These are phyloP conservation scores for Uropetala carovei DNA, from an alignment of 2,888 invertebrate species.

Conservation along the genomic window DNA sequence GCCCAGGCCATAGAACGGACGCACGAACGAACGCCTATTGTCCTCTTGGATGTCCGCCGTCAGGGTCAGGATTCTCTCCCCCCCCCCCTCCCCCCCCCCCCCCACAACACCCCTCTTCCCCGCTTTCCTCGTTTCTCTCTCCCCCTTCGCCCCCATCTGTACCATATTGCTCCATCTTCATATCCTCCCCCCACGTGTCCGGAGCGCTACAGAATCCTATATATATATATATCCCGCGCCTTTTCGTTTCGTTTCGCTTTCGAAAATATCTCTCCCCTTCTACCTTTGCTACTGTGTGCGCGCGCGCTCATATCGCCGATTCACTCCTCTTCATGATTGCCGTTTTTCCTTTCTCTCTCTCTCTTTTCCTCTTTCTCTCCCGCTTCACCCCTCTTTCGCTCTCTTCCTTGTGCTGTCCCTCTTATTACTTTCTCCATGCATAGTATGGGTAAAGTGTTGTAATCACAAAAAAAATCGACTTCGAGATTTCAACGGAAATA, in stretches of 20 bases:
- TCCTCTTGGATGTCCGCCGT: conserved; percentile 18
- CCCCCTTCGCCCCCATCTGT: background rate
- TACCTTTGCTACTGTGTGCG: background rate
- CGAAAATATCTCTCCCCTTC: background rate
- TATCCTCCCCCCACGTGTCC: background rate
- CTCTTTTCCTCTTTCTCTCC: background rate
- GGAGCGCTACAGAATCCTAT: background rate
- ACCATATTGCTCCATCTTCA: background rate
- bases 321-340: background rate
- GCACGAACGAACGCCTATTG: conserved; percentile 5
- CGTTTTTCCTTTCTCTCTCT: background rate
- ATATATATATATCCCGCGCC: conserved; percentile 4
- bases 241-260: conserved; percentile 30
- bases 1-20: conserved; percentile 30
- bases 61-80: background rate
- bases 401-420: no score
- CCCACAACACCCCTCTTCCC: background rate
- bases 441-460: no score
- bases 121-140: background rate
- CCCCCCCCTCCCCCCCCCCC: conserved; percentile 5
- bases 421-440: no score
- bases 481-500: no score
- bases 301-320: background rate
- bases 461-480: no score
- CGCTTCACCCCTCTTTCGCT: background rate